Base-by-base conservation (phyloP, 2,888 invertebrate genomes). In the Drosophila sordidapex region DNA sequence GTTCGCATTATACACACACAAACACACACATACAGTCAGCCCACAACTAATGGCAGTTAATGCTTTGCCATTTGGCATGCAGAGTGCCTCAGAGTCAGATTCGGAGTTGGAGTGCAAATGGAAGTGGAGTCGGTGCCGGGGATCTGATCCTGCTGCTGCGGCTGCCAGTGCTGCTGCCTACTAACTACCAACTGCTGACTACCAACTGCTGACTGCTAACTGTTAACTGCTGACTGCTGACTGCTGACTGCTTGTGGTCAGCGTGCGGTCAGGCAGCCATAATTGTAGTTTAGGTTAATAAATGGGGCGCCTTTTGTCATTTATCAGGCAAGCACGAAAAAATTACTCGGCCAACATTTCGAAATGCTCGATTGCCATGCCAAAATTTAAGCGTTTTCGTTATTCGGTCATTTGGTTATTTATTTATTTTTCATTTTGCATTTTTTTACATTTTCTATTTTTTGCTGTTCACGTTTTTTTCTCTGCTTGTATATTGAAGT, bases 1-100 rank as follows among this genome's bases (percentile, higher is more conserved):
- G 31, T 8, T 36, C 27, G 51, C 27, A 51, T 38, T 51, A 51
- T 49, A 49, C 64, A 49, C 43, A 54, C 38, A 29, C 25, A 33
- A 21, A 33, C 31, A 29, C 35, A 38, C 5, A 25, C 35, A 64
- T 25, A 53, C 52, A 62, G n/a, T n/a, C 38, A 67, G 35, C 36
- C 70, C 77, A 58, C 65, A 77, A 61, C 78, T 79, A 79, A 79
- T 70, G 79, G 79, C 81, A 81, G 79, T 80, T 81, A 80, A 81
- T 80, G 79, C 71, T 77, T 40, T 15, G 25, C 75, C 57, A 86
- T 86, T 83, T 79, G 83, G 79, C 83, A 84, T 88, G 81, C 83
- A 86, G 83, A 84, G 79, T 73, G 69, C 76, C 72, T 51, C 66
- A 60, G 57, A 61, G 48, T 64, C 70, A 54, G 13, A 18, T 2